Evolutionary conservation across 2,797 vertebrate genomes (phyloP), one percentile per base, ranked within the genome.

Genomic region (Vultur gryphus): DNA sequence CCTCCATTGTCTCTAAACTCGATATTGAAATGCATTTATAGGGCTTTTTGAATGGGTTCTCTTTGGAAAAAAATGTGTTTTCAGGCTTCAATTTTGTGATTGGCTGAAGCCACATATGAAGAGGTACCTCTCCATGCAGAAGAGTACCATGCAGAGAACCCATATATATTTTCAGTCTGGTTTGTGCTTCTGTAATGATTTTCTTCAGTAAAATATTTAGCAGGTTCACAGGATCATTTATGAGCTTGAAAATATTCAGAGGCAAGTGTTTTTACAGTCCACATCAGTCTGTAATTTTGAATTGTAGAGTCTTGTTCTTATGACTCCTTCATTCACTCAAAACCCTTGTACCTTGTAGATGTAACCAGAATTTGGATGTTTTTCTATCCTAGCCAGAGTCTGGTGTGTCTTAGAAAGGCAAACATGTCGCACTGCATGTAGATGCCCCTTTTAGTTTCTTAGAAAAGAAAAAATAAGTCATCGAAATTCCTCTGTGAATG

Each of bases 111-210:
- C 9, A 76, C 7, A 6, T 20, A 12, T 2, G 4, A 41, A 62
- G 20, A 62, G 2, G 2, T 25, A 4, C 10, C n/a, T 62, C 20
- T 46, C 14, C 1, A 3, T 19, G 37, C 11, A 39, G 24, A 87
- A 61, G 16, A 10, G 10, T 20, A 31, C 1, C 1, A 4, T 35
- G 7, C 1, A 1, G 23, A 61, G 39, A 84, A 66, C 14, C 13
- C 6, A 18, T 16, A 28, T 2, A 28, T 3, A 33, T 14, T n/a
- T 64, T 84, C 13, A 46, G 7, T 28, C 33, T 33, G 4, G 1
- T 20, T 46, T 65, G 7, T 54, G 13, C 4, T 72, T 88, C 33
- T 3, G 3, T 10, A 4, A 49, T 39, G 2, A 15, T 31, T 76
- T 79, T 66, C 39, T 61, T 80, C 57, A 43, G 33, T 16, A 79